Conservation (phyloP, 1,140 invertebrate genomes). For the Drosophila funebris region DNA sequence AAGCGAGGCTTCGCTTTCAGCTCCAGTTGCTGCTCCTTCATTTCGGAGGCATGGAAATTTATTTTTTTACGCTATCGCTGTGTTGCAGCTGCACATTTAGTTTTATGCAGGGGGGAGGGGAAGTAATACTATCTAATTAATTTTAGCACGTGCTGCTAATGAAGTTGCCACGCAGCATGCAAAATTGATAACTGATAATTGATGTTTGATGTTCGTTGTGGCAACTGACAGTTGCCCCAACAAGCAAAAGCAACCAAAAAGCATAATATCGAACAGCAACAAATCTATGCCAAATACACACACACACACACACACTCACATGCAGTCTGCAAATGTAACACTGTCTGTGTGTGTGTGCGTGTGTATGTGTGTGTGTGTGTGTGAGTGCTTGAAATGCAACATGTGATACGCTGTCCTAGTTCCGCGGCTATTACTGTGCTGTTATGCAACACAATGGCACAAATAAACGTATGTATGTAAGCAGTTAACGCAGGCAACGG, state of each 20-base stretch:
- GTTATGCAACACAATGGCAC: slow-evolving; percentile 81
- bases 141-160: slow-evolving; percentile 35
- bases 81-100: slow-evolving; percentile 10
- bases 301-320: slow-evolving; percentile 12
- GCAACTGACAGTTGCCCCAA: slow-evolving; percentile 25
- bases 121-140: slow-evolving; percentile 66
- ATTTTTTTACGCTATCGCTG: slow-evolving; percentile 15
- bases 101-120: neutral
- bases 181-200: neutral
- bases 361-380: slow-evolving; percentile 8
- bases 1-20: slow-evolving; percentile 57
- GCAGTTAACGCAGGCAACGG: neutral
- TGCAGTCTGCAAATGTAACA: neutral
- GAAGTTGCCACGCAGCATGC: neutral
- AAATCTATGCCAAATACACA: slow-evolving; percentile 63
- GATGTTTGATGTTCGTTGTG: neutral
- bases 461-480: slow-evolving; percentile 55
- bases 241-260: slow-evolving; percentile 10
- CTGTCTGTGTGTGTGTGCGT: neutral
- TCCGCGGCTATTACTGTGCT: slow-evolving; percentile 71
- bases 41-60: slow-evolving; percentile 34
- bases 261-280: slow-evolving; percentile 45
- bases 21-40: slow-evolving; percentile 20
- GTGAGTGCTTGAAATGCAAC: slow-evolving; percentile 66
- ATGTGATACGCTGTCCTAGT: slow-evolving; percentile 80